These are phyloP conservation scores for Lucifuga dentata DNA, from an alignment of 2,113 vertebrate species.

Conservation along the genomic window DNA sequence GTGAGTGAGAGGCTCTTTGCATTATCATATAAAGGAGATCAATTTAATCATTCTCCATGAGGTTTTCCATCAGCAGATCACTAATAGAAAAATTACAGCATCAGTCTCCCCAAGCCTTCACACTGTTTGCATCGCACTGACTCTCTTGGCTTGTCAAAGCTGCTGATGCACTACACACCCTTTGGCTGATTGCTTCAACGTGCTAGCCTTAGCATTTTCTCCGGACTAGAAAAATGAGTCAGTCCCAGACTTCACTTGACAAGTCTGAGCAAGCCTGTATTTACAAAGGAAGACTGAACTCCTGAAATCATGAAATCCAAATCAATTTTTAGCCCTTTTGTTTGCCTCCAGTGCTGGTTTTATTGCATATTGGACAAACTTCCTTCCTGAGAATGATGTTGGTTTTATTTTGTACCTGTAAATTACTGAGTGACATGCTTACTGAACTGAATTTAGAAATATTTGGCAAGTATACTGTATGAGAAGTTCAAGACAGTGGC, in stretches of 20 bases:
- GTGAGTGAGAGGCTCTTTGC: constrained; percentile 29
- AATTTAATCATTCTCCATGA: constrained; percentile 65
- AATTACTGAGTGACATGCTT: background rate
- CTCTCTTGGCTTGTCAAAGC: constrained; percentile 31
- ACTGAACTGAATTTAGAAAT: too few species aligned
- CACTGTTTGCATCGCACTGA: constrained; percentile 29
- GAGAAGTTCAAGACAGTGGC: too few species aligned
- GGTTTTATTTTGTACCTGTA: constrained; percentile 8
- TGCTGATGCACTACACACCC: constrained; percentile 46
- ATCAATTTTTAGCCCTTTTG: constrained; percentile 10
- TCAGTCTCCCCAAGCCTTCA: constrained; percentile 15
- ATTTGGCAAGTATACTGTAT: too few species aligned
- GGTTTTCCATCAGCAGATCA: constrained; percentile 64
- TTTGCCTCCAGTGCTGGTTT: constrained; percentile 16
- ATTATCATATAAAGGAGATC: constrained; percentile 54
- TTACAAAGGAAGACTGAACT: constrained; percentile 55
- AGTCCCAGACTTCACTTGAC: constrained; percentile 23
- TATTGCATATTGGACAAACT: background rate
- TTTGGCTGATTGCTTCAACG: constrained; percentile 47
- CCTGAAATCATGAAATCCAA: constrained; percentile 13
- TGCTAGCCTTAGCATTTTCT: constrained; percentile 53
- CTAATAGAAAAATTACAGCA: constrained; percentile 55
- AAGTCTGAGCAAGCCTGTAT: constrained; percentile 47
- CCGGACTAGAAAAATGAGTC: constrained; percentile 15
- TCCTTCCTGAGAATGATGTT: background rate